A percentile compares a stretch with the other conserved stretches of the same genome.
These are phyloP conservation scores for Ficedula albicollis DNA, from an alignment of 2,797 vertebrate species.

Conservation along the genomic window DNA sequence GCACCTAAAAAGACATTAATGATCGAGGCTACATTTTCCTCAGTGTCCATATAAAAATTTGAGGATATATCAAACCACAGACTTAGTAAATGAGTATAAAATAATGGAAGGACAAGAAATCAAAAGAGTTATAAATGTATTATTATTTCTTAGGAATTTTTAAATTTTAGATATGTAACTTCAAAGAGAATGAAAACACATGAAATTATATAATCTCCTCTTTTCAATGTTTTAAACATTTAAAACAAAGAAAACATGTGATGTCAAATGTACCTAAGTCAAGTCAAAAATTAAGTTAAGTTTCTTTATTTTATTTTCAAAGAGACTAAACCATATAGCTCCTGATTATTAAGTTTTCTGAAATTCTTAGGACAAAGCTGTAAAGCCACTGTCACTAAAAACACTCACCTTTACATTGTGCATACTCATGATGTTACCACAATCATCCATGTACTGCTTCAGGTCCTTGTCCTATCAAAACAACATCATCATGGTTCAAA, in stretches of 20 bases:
- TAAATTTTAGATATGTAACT: neutral
- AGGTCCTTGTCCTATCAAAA: constrained; percentile 92
- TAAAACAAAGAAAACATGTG: neutral
- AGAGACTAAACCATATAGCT: neutral
- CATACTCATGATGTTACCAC: constrained; percentile 99
- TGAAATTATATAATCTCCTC: neutral
- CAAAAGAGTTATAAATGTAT: neutral
- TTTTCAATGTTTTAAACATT: neutral
- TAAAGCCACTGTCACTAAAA: neutral
- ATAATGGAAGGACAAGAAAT: neutral
- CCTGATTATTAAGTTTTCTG: neutral
- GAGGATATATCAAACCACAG: neutral
- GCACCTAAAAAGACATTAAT: neutral
- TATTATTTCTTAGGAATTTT: neutral
- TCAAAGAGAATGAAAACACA: neutral
- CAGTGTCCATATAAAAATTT: neutral
- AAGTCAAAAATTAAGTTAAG: neutral
- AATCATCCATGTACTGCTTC: constrained; percentile 99
- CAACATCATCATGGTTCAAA: neutral
- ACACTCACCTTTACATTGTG: constrained; percentile 94
- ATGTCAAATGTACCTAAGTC: neutral
- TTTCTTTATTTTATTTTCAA: neutral
- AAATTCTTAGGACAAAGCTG: neutral
- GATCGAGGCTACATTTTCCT: neutral
- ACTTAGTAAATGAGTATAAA: neutral